Base-by-base conservation (phyloP, 2,113 vertebrate species). In the Pterocles burchelli region DNA sequence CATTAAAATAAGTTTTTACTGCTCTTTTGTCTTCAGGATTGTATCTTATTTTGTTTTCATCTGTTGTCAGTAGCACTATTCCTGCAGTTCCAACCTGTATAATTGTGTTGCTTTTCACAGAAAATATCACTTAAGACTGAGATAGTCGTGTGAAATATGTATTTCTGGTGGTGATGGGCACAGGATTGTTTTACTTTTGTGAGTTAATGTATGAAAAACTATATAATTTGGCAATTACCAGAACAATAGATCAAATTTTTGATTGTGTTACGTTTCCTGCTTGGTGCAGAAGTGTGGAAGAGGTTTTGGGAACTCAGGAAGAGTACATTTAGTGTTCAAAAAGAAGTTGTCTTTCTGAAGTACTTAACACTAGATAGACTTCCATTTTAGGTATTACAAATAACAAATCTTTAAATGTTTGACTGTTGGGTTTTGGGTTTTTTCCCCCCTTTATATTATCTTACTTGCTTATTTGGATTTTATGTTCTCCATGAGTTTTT, bases 381-480 rank as follows among this genome's bases (percentile, higher is more conserved):
- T 78, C 8, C 5, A 5, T 58, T 88, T 92, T 68, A 68, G 45
- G 12, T 5, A 63, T 45, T 62, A 34, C 6, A 65, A 41, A 68
- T 45, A 55, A 6, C 8, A 33, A 14, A 16, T 67, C 14, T 52
- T 48, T 71, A 52, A 49, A 46, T n/a, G 7, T 20, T 81, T 16
- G 61, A 34, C 10, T 38, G 16, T 52, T 71, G 41, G 28, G 11
- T 38, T 51, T 22, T 28, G 25, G 18, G 21, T 22, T 49, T 59
- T 36, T 11, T 12, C 19, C 9, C 18, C 24, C 0, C 0, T 8
- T 26, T 33, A 10, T 11, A 13, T 57, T 82, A 29, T 67, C 14
- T 34, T 76, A 21, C 8, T 84, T 70, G 31, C 33, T 55, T 77
- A 22, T 46, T 91, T 87, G 16, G 33, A 15, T 65, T 92, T 45